Evolutionary conservation across 2,113 vertebrate genomes (phyloP).

Genomic region (Crotalus horridus): DNA sequence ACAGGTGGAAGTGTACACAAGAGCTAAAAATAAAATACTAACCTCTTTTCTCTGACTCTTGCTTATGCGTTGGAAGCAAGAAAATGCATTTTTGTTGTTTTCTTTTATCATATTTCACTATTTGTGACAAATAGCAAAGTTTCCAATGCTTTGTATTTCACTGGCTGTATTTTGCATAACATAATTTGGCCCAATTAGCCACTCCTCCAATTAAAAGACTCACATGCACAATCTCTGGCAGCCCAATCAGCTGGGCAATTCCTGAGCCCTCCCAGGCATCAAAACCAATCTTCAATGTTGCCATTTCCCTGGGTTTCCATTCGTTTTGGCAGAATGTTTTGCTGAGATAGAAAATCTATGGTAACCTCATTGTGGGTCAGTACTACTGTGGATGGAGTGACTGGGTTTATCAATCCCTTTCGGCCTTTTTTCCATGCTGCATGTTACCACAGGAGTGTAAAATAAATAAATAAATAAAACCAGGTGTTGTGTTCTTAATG

Average conservation of each 20-base stretch:
- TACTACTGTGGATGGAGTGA: not conserved
- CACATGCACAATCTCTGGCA: not conserved
- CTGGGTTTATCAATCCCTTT: not conserved
- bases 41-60: conserved; percentile 5
- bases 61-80: not conserved
- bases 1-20: conserved; percentile 29
- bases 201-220: not conserved
- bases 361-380: not conserved
- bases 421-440: not conserved
- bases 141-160: not conserved
- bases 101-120: not conserved
- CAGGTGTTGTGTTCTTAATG: not conserved
- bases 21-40: conserved; percentile 20
- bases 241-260: not conserved
- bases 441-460: not conserved
- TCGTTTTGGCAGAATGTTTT: not conserved
- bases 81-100: not conserved
- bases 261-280: not conserved
- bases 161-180: not conserved
- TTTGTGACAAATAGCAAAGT: not conserved
- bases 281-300: not conserved
- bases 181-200: not conserved
- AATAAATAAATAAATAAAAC: not conserved
- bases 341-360: not conserved
- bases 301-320: not conserved